phyloP scores from a whole-genome alignment of 1,140 invertebrate species.

The Temnothorax curvispinosus region DNA sequence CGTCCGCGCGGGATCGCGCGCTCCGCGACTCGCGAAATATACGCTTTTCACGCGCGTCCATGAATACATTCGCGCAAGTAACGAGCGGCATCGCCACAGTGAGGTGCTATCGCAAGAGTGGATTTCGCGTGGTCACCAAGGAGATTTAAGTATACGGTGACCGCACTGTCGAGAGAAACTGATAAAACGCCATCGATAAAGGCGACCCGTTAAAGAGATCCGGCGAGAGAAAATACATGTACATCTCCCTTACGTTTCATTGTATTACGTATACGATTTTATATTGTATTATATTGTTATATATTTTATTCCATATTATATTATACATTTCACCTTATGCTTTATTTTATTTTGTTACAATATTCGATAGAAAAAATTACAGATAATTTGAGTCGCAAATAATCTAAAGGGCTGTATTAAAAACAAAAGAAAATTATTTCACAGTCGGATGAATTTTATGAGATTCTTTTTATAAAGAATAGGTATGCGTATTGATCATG shows the following conservation, averaged over 20 bases:
- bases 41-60: conserved; percentile 61
- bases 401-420: background rate
- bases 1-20: conserved; percentile 53
- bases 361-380: background rate
- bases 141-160: background rate
- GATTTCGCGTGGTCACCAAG: conserved; percentile 25
- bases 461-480: background rate
- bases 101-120: conserved; percentile 11
- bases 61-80: conserved; percentile 63
- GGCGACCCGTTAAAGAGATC: background rate
- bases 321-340: background rate
- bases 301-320: background rate
- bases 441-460: background rate
- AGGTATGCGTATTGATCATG: background rate
- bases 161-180: background rate
- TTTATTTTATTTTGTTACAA: background rate
- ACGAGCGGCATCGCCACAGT: background rate
- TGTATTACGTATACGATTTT: conserved; percentile 1
- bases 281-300: background rate
- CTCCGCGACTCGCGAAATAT: conserved; percentile 65
- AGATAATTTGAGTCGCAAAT: background rate
- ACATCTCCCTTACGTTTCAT: background rate
- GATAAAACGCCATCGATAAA: conserved; percentile 19
- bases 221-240: background rate
- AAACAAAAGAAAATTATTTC: background rate